Evolutionary conservation across 2,113 vertebrate species (phyloP).

Genomic region (Dicaeum eximium): DNA sequence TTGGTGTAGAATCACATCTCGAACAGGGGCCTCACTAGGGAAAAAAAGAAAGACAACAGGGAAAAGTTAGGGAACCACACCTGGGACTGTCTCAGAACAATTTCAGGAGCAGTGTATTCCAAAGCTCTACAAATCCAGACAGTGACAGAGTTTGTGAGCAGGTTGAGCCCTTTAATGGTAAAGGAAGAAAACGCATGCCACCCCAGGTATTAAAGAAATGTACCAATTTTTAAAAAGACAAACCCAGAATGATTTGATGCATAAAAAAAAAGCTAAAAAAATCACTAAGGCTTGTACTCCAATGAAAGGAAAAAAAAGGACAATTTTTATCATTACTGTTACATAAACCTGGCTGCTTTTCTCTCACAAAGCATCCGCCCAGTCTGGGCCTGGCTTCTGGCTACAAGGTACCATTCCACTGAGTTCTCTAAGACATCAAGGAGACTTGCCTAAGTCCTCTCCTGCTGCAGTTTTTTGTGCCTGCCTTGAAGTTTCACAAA

Average conservation of each 20-base stretch:
- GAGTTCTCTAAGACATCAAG: not conserved
- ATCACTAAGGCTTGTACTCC: not conserved
- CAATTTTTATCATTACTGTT: not conserved
- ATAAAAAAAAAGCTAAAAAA: not conserved
- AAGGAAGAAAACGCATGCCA: not conserved
- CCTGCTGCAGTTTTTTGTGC: not conserved
- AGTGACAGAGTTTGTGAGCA: not conserved
- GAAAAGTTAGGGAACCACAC: not conserved
- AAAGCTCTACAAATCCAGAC: not conserved
- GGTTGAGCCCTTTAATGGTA: not conserved
- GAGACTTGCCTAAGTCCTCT: not conserved
- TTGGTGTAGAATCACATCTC: conserved; percentile 88
- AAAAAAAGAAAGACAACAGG: not conserved
- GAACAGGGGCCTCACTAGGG: conserved; percentile 77
- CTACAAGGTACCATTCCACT: not conserved
- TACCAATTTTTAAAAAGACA: not conserved
- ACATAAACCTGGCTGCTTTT: not conserved
- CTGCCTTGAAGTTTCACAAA: not conserved
- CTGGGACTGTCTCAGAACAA: not conserved
- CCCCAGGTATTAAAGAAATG: not conserved
- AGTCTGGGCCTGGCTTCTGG: not conserved
- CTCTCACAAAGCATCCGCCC: not conserved
- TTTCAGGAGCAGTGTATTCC: not conserved
- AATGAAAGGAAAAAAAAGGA: not conserved
- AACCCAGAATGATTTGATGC: not conserved